Evolutionary conservation across 2,113 vertebrate genomes (phyloP).

Genomic region (Bagarius yarrelli): DNA sequence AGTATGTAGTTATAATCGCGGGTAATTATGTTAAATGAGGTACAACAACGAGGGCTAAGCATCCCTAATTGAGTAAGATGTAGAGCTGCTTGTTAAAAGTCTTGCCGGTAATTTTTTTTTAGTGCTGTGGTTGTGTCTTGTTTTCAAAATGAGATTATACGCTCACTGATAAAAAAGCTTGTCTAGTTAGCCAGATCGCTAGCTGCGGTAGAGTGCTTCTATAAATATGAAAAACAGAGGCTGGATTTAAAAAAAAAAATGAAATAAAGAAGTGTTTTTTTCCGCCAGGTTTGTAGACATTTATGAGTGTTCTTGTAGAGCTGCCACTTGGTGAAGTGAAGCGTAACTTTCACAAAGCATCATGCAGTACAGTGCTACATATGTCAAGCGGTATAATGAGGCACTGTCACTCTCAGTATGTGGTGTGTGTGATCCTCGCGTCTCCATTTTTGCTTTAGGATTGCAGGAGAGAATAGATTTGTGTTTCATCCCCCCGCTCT

Average conservation of each 20-base stretch:
- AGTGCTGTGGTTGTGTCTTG: conserved; percentile 38
- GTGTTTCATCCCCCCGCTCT: conserved; percentile 37
- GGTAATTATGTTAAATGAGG: conserved; percentile 69
- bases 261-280: background rate
- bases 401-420: conserved; percentile 20
- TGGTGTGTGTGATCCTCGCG: conserved; percentile 8
- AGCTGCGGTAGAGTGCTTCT: conserved; percentile 24
- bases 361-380: conserved; percentile 12
- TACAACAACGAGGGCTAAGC: conserved; percentile 48
- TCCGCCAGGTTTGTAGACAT: conserved; percentile 41
- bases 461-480: conserved; percentile 35
- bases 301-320: conserved; percentile 38
- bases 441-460: conserved; percentile 32
- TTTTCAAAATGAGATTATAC: conserved; percentile 39
- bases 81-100: conserved; percentile 45
- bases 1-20: conserved; percentile 58
- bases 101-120: conserved; percentile 49
- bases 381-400: conserved; percentile 27
- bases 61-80: conserved; percentile 51
- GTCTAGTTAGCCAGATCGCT: conserved; percentile 37
- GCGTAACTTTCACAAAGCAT: conserved; percentile 43
- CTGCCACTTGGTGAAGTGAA: conserved; percentile 26
- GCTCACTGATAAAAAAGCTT: conserved; percentile 37
- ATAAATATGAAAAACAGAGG: conserved; percentile 35
- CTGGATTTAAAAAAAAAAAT: conserved; percentile 29